These are phyloP conservation scores for Helicolenus hilgendorfi DNA, from an alignment of 2,797 vertebrate species.

Conservation along the genomic window DNA sequence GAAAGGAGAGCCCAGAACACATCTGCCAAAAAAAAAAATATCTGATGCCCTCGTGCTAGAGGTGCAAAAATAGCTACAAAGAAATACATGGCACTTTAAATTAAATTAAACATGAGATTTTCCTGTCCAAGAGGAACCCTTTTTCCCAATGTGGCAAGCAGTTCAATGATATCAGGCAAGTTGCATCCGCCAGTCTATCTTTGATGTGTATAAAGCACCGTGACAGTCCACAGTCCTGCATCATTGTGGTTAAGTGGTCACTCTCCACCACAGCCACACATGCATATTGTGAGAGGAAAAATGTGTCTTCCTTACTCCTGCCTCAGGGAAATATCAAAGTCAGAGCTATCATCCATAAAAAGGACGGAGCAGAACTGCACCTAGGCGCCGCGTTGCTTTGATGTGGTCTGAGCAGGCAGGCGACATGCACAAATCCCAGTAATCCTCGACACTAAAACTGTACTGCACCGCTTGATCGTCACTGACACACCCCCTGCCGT, in stretches of 20 bases:
- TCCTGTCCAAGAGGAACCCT: not conserved
- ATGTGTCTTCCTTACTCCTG: not conserved
- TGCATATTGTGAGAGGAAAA: constrained; percentile 30
- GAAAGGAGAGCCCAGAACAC: not conserved
- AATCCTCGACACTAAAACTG: constrained; percentile 69
- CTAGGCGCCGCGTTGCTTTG: constrained; percentile 42
- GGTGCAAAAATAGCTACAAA: not conserved
- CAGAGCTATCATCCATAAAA: constrained; percentile 18
- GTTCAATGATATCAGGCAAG: not conserved
- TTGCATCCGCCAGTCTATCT: not conserved
- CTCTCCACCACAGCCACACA: constrained; percentile 1
- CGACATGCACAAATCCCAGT: constrained; percentile 71
- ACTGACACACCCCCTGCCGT: constrained; percentile 25
- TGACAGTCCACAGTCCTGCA: not conserved
- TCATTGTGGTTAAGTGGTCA: not conserved
- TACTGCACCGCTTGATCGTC: constrained; percentile 54
- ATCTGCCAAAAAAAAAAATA: not conserved
- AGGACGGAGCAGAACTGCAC: constrained; percentile 34
- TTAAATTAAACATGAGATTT: not conserved
- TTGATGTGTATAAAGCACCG: not conserved
- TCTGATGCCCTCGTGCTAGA: not conserved
- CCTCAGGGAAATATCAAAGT: constrained; percentile 38
- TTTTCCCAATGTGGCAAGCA: not conserved
- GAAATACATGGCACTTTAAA: not conserved
- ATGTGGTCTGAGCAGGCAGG: constrained; percentile 59